A percentile compares a stretch with the other conserved stretches of the same genome.
Conservation (phyloP, 2,113 vertebrate genomes). For the Alethe diademata region DNA sequence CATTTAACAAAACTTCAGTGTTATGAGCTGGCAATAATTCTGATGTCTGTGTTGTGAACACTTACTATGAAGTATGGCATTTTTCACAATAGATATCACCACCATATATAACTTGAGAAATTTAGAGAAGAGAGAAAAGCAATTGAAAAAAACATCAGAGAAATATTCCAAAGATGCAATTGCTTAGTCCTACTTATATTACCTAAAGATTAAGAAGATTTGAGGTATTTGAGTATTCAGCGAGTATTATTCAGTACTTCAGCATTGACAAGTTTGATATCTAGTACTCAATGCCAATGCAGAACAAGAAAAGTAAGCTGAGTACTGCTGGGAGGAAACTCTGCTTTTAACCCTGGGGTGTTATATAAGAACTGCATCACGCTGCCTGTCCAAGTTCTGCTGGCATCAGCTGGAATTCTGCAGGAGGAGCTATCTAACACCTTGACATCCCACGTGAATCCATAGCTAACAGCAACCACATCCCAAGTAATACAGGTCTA, state of each 20-base stretch:
- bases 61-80: fast-evolving
- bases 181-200: neutral
- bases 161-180: neutral
- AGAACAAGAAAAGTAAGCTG: neutral
- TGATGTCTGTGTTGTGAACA: neutral
- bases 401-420: neutral
- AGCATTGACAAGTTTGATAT: neutral
- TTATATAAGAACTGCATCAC: slow-evolving; percentile 30
- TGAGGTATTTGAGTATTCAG: neutral
- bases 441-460: neutral
- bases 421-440: neutral
- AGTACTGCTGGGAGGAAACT: neutral
- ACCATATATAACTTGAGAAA: neutral
- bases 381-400: neutral
- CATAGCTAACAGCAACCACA: neutral
- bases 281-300: neutral
- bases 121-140: neutral
- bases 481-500: neutral
- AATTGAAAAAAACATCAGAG: neutral
- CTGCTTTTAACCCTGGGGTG: neutral
- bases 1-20: neutral
- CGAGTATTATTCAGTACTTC: neutral
- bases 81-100: neutral
- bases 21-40: neutral
- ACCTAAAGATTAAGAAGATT: neutral